Percentiles rank a stretch among this genome's conserved stretches.
phyloP scores from a whole-genome alignment of 2,797 vertebrate species.

The Furcifer pardalis region DNA sequence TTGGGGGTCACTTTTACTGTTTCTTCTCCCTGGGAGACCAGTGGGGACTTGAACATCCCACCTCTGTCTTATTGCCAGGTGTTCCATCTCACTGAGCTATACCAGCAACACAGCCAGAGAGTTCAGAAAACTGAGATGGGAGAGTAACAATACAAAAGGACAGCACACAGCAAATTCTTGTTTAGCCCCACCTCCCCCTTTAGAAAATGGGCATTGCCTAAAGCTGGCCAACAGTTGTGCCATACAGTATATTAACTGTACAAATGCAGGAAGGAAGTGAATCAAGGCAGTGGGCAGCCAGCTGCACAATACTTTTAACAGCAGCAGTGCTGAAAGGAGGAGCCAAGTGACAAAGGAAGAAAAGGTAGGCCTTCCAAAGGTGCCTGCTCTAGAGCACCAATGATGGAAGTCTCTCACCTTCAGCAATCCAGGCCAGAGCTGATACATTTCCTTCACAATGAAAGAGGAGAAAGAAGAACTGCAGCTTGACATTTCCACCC shows the following conservation, averaged over 20 bases:
- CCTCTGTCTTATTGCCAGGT: too few species aligned
- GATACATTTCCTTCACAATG: neutral
- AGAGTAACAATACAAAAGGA: neutral
- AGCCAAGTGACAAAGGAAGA: neutral
- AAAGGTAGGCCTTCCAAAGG: neutral
- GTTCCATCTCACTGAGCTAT: neutral
- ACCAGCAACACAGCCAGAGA: neutral
- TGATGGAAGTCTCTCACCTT: neutral
- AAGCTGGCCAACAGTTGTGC: slow-evolving; percentile 57
- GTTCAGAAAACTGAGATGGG: rapidly evolving
- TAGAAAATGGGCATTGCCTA: slow-evolving; percentile 10
- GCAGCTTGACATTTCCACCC: neutral
- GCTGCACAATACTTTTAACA: neutral
- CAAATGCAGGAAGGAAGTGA: slow-evolving; percentile 74
- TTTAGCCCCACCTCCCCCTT: neutral
- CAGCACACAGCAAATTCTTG: neutral
- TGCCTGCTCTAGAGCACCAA: neutral
- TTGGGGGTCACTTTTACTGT: too few species aligned
- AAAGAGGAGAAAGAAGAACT: neutral
- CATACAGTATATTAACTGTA: slow-evolving; percentile 55
- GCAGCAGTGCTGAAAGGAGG: neutral
- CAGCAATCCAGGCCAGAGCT: neutral
- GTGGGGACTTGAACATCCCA: too few species aligned
- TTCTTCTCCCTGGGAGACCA: too few species aligned
- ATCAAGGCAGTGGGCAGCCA: slow-evolving; percentile 50